Percentiles rank a stretch among this genome's conserved stretches.
These are phyloP conservation scores for Machaerirhynchus nigripectus DNA, from an alignment of 2,113 vertebrate species.

Conservation along the genomic window DNA sequence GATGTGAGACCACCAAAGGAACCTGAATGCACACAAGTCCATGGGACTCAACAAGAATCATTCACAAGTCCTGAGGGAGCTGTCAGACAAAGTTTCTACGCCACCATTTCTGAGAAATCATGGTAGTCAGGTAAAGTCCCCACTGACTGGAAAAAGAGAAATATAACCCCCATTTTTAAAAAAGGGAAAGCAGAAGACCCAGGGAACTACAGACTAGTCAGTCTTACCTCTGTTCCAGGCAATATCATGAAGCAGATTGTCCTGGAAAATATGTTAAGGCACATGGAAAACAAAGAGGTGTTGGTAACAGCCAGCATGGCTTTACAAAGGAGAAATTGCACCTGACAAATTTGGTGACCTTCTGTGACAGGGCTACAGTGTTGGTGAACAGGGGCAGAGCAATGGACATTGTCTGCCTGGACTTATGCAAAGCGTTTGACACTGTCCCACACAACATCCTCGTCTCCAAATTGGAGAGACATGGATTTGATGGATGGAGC, in stretches of 20 bases:
- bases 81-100: neutral
- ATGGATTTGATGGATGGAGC: neutral
- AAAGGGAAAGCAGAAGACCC: neutral
- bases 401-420: neutral
- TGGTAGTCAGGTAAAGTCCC: neutral
- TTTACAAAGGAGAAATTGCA: neutral
- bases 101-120: neutral
- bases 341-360: neutral
- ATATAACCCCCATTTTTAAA: neutral
- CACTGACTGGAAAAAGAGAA: neutral
- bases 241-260: neutral
- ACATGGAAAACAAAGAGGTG: neutral
- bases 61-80: neutral
- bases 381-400: neutral
- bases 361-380: neutral
- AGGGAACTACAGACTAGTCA: neutral
- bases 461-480: neutral
- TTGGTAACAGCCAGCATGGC: neutral
- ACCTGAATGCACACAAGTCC: neutral
- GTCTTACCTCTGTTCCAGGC: neutral
- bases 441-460: neutral
- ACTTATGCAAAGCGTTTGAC: fast-evolving
- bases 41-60: neutral
- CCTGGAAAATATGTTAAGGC: neutral
- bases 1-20: neutral